Evolutionary conservation across 1,140 invertebrate species (phyloP), one percentile per base, ranked within the genome.

Genomic region (Pseudomyrmex flavicornis): DNA sequence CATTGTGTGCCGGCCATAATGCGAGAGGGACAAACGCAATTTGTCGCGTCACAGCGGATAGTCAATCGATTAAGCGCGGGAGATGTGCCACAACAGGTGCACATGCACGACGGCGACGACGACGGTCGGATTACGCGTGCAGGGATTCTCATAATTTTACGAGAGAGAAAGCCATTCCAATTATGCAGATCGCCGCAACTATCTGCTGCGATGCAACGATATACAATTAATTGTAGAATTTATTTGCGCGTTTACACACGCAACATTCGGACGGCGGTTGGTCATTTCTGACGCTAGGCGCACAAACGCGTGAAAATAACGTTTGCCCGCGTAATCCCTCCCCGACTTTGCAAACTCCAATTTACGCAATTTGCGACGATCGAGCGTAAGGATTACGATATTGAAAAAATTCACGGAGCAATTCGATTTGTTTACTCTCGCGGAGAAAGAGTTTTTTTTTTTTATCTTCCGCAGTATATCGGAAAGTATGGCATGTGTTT

Each of bases 21-120:
- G 86, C 83, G 44, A 52, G 59, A 65, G 73, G 58, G 56, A 77
- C 90, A 91, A 91, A 91, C 85, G 88, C 92, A 91, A 92, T 92
- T 92, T 92, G 84, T 89, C 90, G 88, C 87, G 89, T 92, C 90
- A 89, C 90, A 88, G 90, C 88, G 90, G 89, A 92, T 91, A 91
- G 89, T 90, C 90, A 87, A 92, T 91, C 92, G 91, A 92, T 92
- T 92, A 92, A 87, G 58, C 52, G 83, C 84, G 72, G 66, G 85
- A 80, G 86, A 82, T 85, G 35, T n/a, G 87, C 90, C 88, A 91
- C 90, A 91, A 91, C 90, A 91, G 90, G 89, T 90, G 86, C 88
- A 90, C 87, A 76, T 86, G 83, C 35, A 35, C 7, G 35, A 0
- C 35, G 35, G 7, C 35, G 4, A 35, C 59, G 48, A 58, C 4